These are phyloP conservation scores for Polia nebulosa DNA, from an alignment of 2,888 invertebrate genomes.

Conservation along the genomic window DNA sequence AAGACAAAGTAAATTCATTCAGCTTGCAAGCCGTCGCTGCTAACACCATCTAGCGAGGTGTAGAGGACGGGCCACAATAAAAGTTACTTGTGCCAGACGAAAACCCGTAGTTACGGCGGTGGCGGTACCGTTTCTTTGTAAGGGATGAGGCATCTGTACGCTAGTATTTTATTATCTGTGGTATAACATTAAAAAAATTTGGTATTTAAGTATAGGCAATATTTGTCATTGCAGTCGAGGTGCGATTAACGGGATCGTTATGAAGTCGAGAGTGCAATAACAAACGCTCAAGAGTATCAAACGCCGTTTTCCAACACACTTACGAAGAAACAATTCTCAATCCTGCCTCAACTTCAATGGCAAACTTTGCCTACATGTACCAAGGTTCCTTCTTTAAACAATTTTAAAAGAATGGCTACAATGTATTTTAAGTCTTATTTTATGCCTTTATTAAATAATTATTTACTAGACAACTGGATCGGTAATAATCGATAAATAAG, in stretches of 20 bases:
- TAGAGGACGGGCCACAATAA: too few species aligned
- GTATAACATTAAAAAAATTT: too few species aligned
- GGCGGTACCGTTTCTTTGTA: too few species aligned
- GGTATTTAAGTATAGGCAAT: too few species aligned
- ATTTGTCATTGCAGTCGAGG: too few species aligned
- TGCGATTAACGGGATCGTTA: background rate
- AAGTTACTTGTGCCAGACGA: too few species aligned
- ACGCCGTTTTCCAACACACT: background rate
- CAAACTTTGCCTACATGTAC: background rate
- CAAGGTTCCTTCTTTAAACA: background rate
- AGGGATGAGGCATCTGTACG: too few species aligned
- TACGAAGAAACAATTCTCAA: background rate
- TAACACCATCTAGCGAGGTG: too few species aligned
- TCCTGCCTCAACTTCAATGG: background rate
- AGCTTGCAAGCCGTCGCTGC: too few species aligned
- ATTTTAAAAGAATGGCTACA: background rate
- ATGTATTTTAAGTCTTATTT: background rate
- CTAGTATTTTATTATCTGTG: too few species aligned
- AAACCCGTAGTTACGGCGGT: too few species aligned
- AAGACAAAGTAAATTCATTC: too few species aligned
- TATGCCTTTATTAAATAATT: background rate
- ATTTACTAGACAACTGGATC: background rate
- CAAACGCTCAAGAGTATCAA: background rate
- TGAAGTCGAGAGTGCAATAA: background rate
- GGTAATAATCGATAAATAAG: background rate